phyloP scores from a whole-genome alignment of 2,888 invertebrate species.

The Melangyna quadrimaculata region DNA sequence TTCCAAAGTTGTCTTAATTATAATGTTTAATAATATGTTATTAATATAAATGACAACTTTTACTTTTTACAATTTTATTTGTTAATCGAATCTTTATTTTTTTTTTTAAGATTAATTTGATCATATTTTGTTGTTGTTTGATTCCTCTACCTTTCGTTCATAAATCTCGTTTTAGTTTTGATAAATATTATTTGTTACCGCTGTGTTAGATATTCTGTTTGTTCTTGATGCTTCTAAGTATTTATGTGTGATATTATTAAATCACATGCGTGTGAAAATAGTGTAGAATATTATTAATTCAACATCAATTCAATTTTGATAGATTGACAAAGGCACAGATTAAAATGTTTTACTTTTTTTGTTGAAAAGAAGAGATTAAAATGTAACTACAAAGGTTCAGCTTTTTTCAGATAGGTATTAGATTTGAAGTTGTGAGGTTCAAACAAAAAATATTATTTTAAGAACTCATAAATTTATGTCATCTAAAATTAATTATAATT shows the following conservation, averaged over 20 bases:
- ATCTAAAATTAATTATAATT: background rate
- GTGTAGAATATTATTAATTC: background rate
- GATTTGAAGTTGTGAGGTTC: background rate
- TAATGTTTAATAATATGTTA: constrained; percentile 27
- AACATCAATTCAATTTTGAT: background rate
- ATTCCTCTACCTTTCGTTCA: background rate
- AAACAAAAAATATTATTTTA: background rate
- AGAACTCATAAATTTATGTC: background rate
- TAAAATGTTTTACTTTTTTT: constrained; percentile 7
- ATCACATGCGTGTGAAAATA: background rate
- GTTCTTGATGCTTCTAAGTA: background rate
- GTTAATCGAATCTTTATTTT: constrained; percentile 21
- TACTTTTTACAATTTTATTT: constrained; percentile 43
- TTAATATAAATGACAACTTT: background rate
- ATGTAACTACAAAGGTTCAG: background rate
- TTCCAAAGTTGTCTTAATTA: constrained; percentile 20
- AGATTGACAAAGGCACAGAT: constrained; percentile 3
- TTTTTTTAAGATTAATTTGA: constrained; percentile 5
- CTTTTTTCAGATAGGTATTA: background rate
- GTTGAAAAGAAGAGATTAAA: background rate
- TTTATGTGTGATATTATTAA: background rate
- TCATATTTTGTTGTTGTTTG: background rate
- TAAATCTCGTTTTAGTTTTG: background rate
- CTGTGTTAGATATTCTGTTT: background rate
- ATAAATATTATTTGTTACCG: background rate